Conservation (phyloP, 2,113 vertebrate species). For the Tyto alba region DNA sequence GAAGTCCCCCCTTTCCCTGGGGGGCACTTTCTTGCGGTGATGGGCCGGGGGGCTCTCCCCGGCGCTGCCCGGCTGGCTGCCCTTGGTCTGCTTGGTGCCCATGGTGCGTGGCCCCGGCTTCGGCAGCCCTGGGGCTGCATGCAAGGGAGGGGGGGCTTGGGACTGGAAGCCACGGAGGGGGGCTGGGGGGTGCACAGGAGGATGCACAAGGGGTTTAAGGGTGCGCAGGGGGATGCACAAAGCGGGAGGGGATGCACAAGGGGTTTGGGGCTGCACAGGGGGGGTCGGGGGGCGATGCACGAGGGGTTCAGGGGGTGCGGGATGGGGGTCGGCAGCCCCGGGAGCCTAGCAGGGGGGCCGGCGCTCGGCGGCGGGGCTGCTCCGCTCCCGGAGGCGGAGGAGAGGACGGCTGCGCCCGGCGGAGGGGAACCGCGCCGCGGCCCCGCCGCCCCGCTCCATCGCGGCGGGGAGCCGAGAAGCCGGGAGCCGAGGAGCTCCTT, state of each 20-base stretch:
- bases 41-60: slow-evolving; percentile 73
- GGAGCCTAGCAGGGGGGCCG: neutral
- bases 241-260: neutral
- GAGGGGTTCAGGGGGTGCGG: neutral
- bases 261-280: too few species aligned
- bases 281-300: neutral
- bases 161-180: neutral
- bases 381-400: neutral
- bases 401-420: neutral
- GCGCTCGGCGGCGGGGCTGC: neutral
- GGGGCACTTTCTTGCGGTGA: slow-evolving; percentile 74
- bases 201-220: neutral
- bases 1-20: slow-evolving; percentile 80
- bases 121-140: neutral
- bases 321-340: neutral
- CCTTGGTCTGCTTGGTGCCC: slow-evolving; percentile 93
- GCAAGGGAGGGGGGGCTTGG: neutral
- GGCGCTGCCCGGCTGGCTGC: slow-evolving; percentile 66
- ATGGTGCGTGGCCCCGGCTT: slow-evolving; percentile 54
- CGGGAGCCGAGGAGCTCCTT: neutral
- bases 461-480: neutral
- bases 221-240: neutral
- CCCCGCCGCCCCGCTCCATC: neutral
- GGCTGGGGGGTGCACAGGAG: neutral
- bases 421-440: neutral